Percentiles rank a stretch among this genome's conserved stretches.
phyloP scores from a whole-genome alignment of 2,888 invertebrate genomes.

The Eumacrocentrus americanus region DNA sequence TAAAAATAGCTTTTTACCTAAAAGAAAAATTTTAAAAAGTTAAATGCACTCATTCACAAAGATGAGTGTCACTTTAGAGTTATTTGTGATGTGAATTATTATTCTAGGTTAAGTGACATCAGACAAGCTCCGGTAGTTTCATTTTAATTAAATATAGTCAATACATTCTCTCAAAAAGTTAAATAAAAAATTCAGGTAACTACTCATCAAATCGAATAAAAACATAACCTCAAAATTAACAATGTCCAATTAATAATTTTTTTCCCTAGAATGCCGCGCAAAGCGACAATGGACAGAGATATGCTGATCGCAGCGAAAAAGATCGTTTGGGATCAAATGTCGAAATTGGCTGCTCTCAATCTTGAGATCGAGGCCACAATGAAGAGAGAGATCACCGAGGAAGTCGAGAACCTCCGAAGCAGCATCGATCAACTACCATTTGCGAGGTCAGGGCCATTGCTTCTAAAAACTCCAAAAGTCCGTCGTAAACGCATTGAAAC shows the following conservation, averaged over 20 bases:
- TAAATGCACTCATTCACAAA: no score
- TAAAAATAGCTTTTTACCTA: background rate
- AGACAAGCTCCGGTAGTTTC: background rate
- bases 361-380: background rate
- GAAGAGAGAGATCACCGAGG: background rate
- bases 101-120: background rate
- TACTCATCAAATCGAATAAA: background rate
- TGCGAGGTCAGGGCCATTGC: conserved; percentile 40
- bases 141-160: background rate
- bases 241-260: background rate
- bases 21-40: background rate
- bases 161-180: background rate
- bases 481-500: conserved; percentile 49
- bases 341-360: no score
- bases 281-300: background rate
- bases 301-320: background rate
- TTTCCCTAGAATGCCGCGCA: background rate
- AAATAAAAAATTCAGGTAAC: background rate
- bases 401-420: background rate
- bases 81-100: background rate
- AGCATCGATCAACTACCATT: conserved; percentile 40
- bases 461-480: conserved; percentile 52
- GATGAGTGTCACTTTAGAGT: background rate
- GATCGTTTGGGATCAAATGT: background rate
- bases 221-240: background rate